phyloP scores from a whole-genome alignment of 1,140 invertebrate genomes.

The Drosophila virilis region DNA sequence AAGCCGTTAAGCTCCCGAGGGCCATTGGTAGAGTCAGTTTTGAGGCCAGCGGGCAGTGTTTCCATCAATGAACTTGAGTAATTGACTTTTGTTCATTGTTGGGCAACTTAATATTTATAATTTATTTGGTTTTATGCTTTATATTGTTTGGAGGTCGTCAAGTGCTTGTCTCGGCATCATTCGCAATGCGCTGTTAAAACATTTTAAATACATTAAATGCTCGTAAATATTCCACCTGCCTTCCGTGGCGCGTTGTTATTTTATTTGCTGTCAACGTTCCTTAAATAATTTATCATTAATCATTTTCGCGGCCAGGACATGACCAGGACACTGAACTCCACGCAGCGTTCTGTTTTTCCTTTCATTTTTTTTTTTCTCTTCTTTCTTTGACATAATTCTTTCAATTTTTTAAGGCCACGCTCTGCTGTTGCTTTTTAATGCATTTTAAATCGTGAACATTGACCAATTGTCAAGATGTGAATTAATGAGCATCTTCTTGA shows the following conservation, averaged over 20 bases:
- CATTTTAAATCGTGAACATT: conserved; percentile 73
- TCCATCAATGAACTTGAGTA: conserved; percentile 53
- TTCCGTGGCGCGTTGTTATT: conserved; percentile 24
- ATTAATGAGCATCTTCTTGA: conserved; percentile 66
- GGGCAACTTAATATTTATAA: conserved; percentile 69
- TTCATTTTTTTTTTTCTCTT: conserved; percentile 8
- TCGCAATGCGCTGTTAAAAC: conserved; percentile 42
- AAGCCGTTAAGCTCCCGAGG: conserved; percentile 69
- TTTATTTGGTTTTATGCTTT: conserved; percentile 64
- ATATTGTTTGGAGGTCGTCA: conserved; percentile 55
- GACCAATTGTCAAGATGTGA: conserved; percentile 71
- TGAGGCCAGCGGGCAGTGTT: conserved; percentile 1
- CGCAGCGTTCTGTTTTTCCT: conserved; percentile 4
- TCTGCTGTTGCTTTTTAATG: conserved; percentile 54
- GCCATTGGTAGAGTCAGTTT: conserved; percentile 32
- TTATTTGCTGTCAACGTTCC: conserved; percentile 59
- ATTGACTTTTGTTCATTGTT: conserved; percentile 66
- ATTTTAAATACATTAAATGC: conserved; percentile 75
- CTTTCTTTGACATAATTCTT: conserved; percentile 23
- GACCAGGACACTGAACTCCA: conserved; percentile 38
- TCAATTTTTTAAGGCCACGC: conserved; percentile 23
- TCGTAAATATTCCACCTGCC: conserved; percentile 52
- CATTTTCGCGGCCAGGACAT: conserved; percentile 56
- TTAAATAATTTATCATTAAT: conserved; percentile 76
- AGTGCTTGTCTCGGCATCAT: conserved; percentile 4